Base-by-base conservation (phyloP, 2,113 vertebrate genomes). In the Condylura cristata region DNA sequence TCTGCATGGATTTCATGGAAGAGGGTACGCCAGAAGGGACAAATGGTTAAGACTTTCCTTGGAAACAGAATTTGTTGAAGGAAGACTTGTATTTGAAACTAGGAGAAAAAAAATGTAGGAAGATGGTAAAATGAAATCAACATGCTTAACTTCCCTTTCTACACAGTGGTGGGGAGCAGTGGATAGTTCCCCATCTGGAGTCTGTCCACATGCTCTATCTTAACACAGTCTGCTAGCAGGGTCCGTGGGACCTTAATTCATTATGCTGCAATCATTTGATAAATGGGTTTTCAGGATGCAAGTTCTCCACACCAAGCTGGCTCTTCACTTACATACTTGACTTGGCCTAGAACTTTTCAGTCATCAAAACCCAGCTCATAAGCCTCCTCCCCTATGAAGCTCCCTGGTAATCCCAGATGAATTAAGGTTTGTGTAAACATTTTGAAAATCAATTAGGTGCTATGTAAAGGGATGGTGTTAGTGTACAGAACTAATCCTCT, bases 71-170 rank as follows among this genome's bases (percentile, higher is more conserved):
- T 93, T 97, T 96, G 91, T 80, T 91, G 90, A 74, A 97, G 95
- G n/a, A 51, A 85, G 5, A 68, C 94, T 14, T 96, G 76, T 79
- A 96, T 97, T 94, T 94, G 94, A 89, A 97, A 94, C 96, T 98
- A 97, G 89, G 96, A 98, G 98, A 97, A 98, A 90, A 97, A 98
- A 83, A 96, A 88, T 79, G 81, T 46, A 96, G 74, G 89, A 92
- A 91, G 84, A 92, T 60, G 68, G 56, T 93, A 75, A 95, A 75
- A 61, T 89, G 81, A 80, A 93, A 90, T 30, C 82, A 88, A 90
- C 13, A 26, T n/a, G 48, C 53, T 78, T 89, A 78, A 93, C 83
- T 91, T 89, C 44, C 30, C 71, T 81, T n/a, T 78, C 84, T 90
- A 81, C 28, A 44, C 4, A 0, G 20, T 8, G 39, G 26, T 14